These are phyloP conservation scores for Celastrina argiolus DNA, from an alignment of 2,888 invertebrate genomes.

Conservation along the genomic window DNA sequence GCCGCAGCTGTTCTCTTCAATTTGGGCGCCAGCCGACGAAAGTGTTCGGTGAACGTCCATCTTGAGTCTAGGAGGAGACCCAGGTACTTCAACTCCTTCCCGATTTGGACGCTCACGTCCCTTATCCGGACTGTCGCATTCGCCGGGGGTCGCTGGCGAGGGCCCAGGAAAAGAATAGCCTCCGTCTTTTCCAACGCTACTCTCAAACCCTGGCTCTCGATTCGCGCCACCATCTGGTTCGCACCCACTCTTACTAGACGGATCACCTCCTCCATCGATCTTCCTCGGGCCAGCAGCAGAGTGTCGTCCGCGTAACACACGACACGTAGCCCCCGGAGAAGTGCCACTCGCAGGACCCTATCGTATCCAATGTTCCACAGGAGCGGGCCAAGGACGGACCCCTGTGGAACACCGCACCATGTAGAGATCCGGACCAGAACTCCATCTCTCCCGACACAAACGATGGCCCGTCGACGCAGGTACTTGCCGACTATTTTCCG, in stretches of 20 bases:
- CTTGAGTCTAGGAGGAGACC: no score
- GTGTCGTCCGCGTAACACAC: neutral
- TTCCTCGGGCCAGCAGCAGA: neutral
- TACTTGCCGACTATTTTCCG: neutral
- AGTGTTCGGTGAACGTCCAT: no score
- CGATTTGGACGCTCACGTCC: no score
- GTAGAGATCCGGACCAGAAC: no score
- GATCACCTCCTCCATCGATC: neutral
- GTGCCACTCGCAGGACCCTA: no score
- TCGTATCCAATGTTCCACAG: no score
- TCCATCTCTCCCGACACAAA: neutral
- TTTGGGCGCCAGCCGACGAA: no score
- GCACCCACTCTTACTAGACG: neutral
- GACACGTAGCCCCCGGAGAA: neutral
- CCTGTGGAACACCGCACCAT: no score
- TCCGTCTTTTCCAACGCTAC: neutral
- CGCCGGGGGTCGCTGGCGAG: no score
- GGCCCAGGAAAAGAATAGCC: neutral
- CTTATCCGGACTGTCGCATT: no score
- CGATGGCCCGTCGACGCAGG: neutral
- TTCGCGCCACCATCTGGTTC: neutral
- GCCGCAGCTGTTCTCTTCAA: no score
- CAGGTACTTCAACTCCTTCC: neutral
- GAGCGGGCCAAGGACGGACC: no score
- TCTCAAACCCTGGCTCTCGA: neutral